phyloP scores from a whole-genome alignment of 2,113 vertebrate genomes.

The Notothenia coriiceps region DNA sequence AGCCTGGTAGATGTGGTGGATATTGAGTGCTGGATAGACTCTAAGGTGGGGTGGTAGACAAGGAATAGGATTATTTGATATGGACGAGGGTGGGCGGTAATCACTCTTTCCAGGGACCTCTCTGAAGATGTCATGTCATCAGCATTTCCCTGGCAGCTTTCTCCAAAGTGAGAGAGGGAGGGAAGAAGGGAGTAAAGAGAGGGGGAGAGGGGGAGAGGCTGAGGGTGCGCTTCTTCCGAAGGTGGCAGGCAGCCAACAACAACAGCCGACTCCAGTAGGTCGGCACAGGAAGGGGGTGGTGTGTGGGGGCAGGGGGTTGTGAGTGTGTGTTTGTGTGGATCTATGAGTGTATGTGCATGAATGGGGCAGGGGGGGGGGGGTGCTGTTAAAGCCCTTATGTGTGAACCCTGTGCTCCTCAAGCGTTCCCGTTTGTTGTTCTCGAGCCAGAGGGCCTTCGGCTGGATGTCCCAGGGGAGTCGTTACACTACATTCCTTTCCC shows the following conservation, averaged over 20 bases:
- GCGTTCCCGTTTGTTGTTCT: conserved; percentile 74
- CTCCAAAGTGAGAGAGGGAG: conserved; percentile 20
- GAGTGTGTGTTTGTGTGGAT: conserved; percentile 58
- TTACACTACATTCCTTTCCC: conserved; percentile 82
- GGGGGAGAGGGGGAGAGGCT: conserved; percentile 56
- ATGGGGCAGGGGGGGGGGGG: conserved; percentile 25
- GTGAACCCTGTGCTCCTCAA: conserved; percentile 83
- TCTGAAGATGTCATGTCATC: conserved; percentile 89
- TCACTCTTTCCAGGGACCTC: conserved; percentile 80
- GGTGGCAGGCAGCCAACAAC: conserved; percentile 91
- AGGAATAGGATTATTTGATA: conserved; percentile 62
- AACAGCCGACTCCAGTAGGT: conserved; percentile 96
- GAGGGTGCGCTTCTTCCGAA: conserved; percentile 83
- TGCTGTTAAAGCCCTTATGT: conserved; percentile 88
- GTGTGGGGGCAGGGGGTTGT: conserved; percentile 10
- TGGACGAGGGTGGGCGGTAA: conserved; percentile 48
- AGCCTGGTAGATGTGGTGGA: conserved; percentile 2
- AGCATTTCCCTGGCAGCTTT: conserved; percentile 85
- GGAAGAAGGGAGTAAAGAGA: conserved; percentile 48
- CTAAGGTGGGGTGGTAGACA: conserved; percentile 22
- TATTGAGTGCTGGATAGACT: conserved; percentile 26
- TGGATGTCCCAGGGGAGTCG: conserved; percentile 86
- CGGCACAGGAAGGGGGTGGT: conserved; percentile 90
- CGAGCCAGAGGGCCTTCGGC: conserved; percentile 87
- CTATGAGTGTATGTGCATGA: conserved; percentile 41